phyloP scores from a whole-genome alignment of 2,797 vertebrate genomes.

The Lagodon rhomboides region DNA sequence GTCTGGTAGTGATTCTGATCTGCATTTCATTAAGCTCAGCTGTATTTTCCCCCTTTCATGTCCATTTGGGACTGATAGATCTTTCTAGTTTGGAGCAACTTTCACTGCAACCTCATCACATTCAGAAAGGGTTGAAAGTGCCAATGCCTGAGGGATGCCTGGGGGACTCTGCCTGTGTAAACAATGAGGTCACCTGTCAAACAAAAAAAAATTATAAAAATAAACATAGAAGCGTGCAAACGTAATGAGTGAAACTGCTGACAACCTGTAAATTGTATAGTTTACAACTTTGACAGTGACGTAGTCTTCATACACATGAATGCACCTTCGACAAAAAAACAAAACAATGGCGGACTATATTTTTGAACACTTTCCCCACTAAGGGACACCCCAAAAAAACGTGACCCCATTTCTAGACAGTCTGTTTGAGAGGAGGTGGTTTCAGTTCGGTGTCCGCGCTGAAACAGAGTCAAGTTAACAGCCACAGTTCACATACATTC shows the following conservation, averaged over 20 bases:
- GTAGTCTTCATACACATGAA: not conserved
- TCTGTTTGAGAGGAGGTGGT: not conserved
- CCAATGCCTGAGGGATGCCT: not conserved
- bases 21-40: slow-evolving; percentile 23
- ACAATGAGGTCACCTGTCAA: slow-evolving; percentile 52
- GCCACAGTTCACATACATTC: not conserved
- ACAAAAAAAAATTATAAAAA: not conserved
- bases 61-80: not conserved
- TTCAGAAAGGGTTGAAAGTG: not conserved
- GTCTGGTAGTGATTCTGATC: slow-evolving; percentile 6
- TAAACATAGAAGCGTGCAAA: no score
- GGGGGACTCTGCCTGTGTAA: slow-evolving; percentile 17
- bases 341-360: not conserved
- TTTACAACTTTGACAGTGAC: no score
- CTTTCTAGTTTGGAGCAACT: not conserved
- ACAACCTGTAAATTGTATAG: not conserved
- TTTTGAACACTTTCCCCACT: not conserved
- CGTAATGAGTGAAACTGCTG: not conserved
- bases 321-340: not conserved
- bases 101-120: slow-evolving; percentile 3
- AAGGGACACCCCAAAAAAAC: not conserved
- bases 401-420: not conserved
- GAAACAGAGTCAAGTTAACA: not conserved
- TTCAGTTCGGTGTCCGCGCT: not conserved
- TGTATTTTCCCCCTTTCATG: not conserved